phyloP scores from a whole-genome alignment of 2,888 invertebrate genomes.

The Hirtodrosophila trivittata region DNA sequence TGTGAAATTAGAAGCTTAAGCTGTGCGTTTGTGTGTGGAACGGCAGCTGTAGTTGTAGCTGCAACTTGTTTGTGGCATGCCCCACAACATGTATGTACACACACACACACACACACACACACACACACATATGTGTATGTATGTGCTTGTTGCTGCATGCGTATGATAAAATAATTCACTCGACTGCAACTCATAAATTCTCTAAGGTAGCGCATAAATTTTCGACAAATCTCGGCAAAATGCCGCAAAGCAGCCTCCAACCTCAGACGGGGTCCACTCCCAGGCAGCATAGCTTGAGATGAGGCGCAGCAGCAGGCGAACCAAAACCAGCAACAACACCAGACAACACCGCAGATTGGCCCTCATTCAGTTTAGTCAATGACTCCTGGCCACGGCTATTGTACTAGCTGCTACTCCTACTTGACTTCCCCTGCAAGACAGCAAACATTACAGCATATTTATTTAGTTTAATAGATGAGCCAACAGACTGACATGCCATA shows the following conservation, averaged over 20 bases:
- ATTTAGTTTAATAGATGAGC: slow-evolving; percentile 42
- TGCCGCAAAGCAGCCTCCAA: slow-evolving; percentile 74
- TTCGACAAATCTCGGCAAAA: slow-evolving; percentile 76
- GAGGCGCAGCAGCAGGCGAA: slow-evolving; percentile 16
- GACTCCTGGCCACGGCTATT: slow-evolving; percentile 21
- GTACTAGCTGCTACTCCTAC: slow-evolving; percentile 17
- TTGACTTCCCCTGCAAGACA: slow-evolving; percentile 44
- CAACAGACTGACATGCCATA: slow-evolving; percentile 10
- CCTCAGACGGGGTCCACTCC: slow-evolving; percentile 51
- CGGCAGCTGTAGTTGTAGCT: slow-evolving; percentile 27
- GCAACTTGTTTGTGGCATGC: slow-evolving; percentile 73
- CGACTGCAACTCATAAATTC: slow-evolving; percentile 80
- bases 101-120: slow-evolving; percentile 9
- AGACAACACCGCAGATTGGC: slow-evolving; percentile 39
- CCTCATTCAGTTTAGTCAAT: slow-evolving; percentile 35
- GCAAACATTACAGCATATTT: slow-evolving; percentile 58
- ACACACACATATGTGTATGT: slow-evolving; percentile 13
- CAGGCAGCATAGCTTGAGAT: slow-evolving; percentile 6
- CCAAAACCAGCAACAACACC: not conserved
- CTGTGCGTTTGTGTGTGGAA: slow-evolving; percentile 28
- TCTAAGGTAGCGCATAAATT: slow-evolving; percentile 79
- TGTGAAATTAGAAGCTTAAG: slow-evolving; percentile 79
- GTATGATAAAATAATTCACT: slow-evolving; percentile 81
- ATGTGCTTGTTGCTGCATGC: slow-evolving; percentile 69
- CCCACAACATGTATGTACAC: slow-evolving; percentile 42